Conservation (phyloP, 2,113 vertebrate genomes). For the Pangasianodon gigas region DNA sequence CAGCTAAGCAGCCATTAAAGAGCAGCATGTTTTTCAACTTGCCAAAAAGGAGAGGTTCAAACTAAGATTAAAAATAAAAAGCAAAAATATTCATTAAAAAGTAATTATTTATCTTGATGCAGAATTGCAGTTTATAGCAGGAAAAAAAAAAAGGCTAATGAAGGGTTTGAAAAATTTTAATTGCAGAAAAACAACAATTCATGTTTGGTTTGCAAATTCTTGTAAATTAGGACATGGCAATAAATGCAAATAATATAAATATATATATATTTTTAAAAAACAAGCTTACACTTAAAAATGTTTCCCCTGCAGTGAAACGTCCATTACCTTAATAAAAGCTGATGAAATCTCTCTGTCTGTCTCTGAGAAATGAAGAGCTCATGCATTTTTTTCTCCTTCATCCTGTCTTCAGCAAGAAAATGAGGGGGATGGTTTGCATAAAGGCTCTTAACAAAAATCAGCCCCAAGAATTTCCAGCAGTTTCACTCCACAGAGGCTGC, state of each 20-base stretch:
- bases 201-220: constrained; percentile 53
- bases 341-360: constrained; percentile 53
- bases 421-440: constrained; percentile 65
- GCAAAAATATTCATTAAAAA: not conserved
- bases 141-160: not conserved
- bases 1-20: constrained; percentile 69
- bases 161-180: not conserved
- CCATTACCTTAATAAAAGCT: constrained; percentile 64
- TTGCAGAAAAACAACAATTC: not conserved
- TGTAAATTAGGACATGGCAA: constrained; percentile 22
- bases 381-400: constrained; percentile 63
- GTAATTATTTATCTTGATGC: not conserved
- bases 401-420: constrained; percentile 75
- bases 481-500: constrained; percentile 63
- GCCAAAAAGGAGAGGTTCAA: constrained; percentile 48
- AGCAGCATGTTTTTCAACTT: not conserved
- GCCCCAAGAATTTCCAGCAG: constrained; percentile 63
- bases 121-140: not conserved
- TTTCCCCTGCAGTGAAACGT: not conserved
- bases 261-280: not conserved
- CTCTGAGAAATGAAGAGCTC: constrained; percentile 56
- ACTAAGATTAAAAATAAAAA: not conserved
- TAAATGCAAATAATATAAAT: not conserved
- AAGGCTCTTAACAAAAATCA: constrained; percentile 53
- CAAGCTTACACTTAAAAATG: not conserved